Base-by-base conservation (phyloP, 2,888 invertebrate genomes). In the Tanypteryx hageni region DNA sequence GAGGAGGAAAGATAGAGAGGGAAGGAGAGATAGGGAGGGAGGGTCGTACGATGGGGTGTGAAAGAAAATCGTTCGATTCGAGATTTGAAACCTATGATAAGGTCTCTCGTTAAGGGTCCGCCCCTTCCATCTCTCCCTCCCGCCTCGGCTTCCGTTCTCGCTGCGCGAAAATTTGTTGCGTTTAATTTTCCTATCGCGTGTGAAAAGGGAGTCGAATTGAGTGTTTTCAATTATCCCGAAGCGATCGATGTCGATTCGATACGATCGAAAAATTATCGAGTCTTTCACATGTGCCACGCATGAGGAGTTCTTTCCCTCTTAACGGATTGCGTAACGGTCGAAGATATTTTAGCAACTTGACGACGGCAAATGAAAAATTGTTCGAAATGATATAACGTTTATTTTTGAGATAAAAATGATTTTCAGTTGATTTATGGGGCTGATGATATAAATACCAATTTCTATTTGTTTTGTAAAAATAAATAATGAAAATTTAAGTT, bases 121-220 rank as follows among this genome's bases (percentile, higher is more conserved):
- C 76, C 76, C 22, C 22, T 76, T 27, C 76, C 10, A n/a, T 27
- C 13, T 13, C 9, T n/a, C 68, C 18, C 7, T 76, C 76, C 1
- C 13, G 76, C 61, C 18, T 61, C 61, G 13, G 76, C 27, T 76
- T 27, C 76, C 76, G 76, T 76, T 76, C 27, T 27, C 27, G 22
- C 5, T 7, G 14, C 61, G 18, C 76, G 76, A 7, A 27, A 76
- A 76, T 76, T 76, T 27, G 76, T 14, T 76, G 27, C 76, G 76
- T 76, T 27, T 76, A 76, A 76, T 76, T 76, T 76, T 76, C 76
- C 76, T 76, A 76, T 76, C 27, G 76, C 76, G 76, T 76, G 76
- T 27, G 76, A 27, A 76, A 11, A 10, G 22, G 76, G 22, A 27
- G 76, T 76, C 76, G 76, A 76, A 76, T 27, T 13, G 27, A 76